Percentiles rank a stretch among this genome's conserved stretches.
These are phyloP conservation scores for Palloptera scutellata DNA, from an alignment of 2,888 invertebrate species.

Conservation along the genomic window DNA sequence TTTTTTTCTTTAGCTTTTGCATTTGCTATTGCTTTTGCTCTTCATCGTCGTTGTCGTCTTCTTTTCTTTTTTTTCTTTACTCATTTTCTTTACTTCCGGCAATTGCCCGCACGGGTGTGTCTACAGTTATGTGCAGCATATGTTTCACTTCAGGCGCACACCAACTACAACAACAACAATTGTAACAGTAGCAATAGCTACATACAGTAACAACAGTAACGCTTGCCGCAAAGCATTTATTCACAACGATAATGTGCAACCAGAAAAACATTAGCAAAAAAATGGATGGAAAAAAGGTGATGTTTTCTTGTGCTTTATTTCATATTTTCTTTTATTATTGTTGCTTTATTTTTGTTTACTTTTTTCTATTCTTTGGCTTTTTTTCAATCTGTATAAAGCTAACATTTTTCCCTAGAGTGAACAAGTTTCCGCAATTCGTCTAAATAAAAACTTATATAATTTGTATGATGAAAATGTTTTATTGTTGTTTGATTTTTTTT, in stretches of 20 bases:
- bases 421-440: slow-evolving; percentile 33
- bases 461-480: slow-evolving; percentile 33
- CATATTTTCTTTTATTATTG: no score
- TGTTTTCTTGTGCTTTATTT: no score
- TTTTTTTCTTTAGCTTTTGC: not conserved
- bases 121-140: slow-evolving; percentile 34
- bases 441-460: slow-evolving; percentile 37
- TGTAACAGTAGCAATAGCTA: no score
- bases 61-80: slow-evolving; percentile 4
- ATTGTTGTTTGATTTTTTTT: slow-evolving; percentile 9
- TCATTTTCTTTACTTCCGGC: slow-evolving; percentile 1
- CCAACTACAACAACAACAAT: slow-evolving; percentile 14
- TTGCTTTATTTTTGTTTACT: no score
- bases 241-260: slow-evolving; percentile 6
- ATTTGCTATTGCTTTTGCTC: not conserved
- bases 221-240: slow-evolving; percentile 7
- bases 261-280: slow-evolving; percentile 1
- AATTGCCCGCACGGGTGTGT: slow-evolving; percentile 23
- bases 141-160: slow-evolving; percentile 36
- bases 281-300: no score
- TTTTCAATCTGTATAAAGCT: slow-evolving; percentile 1
- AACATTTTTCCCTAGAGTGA: slow-evolving; percentile 11
- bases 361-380: not conserved
- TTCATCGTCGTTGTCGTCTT: slow-evolving; percentile 4
- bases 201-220: not conserved